Evolutionary conservation across 2,797 vertebrate species (phyloP).

Genomic region (Scomberomorus guttatus): DNA sequence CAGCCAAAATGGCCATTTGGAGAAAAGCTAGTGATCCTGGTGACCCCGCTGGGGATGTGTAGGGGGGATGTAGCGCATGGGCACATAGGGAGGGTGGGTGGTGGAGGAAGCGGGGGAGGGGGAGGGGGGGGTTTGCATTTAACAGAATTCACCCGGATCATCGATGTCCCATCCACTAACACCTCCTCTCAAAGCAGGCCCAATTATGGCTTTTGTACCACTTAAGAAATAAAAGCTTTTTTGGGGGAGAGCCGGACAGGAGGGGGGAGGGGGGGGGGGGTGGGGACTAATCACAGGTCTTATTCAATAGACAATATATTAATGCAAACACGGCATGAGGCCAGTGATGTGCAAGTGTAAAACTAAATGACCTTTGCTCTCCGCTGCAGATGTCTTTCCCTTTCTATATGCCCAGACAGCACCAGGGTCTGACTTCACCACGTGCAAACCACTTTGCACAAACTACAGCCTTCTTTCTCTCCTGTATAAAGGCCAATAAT

Average conservation of each 20-base stretch:
- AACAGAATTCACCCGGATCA: constrained; percentile 99
- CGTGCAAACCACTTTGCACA: constrained; percentile 32
- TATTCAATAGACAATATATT: constrained; percentile 88
- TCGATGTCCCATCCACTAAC: constrained; percentile 97
- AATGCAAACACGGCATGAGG: constrained; percentile 88
- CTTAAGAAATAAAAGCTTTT: constrained; percentile 98
- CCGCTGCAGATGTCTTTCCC: constrained; percentile 80
- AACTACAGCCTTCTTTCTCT: constrained; percentile 5
- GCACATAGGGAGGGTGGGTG: constrained; percentile 31
- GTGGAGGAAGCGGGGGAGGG: constrained; percentile 31
- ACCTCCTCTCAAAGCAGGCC: constrained; percentile 98
- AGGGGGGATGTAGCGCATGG: constrained; percentile 79
- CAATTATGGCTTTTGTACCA: constrained; percentile 99
- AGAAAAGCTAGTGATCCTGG: constrained; percentile 99
- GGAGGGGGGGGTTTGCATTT: constrained; percentile 86
- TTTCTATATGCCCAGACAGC: constrained; percentile 67
- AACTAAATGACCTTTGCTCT: constrained; percentile 81
- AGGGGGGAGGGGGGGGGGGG: constrained; percentile 49
- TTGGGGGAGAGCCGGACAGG: constrained; percentile 72
- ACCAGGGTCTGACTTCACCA: constrained; percentile 39
- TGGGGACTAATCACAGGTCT: constrained; percentile 90
- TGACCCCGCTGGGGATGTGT: constrained; percentile 96
- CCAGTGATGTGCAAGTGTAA: constrained; percentile 83
- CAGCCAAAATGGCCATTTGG: constrained; percentile 99
- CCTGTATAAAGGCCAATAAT: constrained; percentile 24